Evolutionary conservation across 1,140 invertebrate genomes (phyloP).

Genomic region (Lordiphosa mommai): DNA sequence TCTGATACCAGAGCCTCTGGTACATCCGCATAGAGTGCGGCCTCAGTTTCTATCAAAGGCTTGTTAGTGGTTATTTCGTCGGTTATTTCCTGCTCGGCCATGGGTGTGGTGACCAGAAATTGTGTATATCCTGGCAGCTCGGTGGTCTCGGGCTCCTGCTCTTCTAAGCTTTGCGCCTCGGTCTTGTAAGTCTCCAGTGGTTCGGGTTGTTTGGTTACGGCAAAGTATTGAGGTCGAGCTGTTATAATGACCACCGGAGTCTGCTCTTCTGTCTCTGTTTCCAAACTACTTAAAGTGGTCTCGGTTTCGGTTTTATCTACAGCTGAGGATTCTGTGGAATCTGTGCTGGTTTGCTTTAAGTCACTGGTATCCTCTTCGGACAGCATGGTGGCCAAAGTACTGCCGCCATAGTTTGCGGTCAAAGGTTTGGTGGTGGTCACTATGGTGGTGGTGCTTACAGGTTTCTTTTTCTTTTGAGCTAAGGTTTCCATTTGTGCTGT

Average conservation of each 20-base stretch:
- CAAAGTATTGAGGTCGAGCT: conserved; percentile 59
- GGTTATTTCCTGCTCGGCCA: conserved; percentile 23
- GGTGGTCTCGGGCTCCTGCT: conserved; percentile 58
- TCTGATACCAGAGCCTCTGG: conserved; percentile 22
- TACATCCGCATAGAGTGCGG: conserved; percentile 41
- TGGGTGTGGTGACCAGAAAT: conserved; percentile 51
- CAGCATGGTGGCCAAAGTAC: conserved; percentile 62
- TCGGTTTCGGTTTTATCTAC: conserved; percentile 1
- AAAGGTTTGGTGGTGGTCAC: conserved; percentile 32
- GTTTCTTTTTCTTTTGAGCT: conserved; percentile 44
- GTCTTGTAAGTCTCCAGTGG: conserved; percentile 9
- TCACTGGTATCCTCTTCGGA: conserved; percentile 36
- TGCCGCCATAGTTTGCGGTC: conserved; percentile 50
- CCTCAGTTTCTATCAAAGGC: conserved; percentile 15
- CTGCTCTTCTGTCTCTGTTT: conserved; percentile 28
- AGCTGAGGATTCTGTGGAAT: conserved; percentile 22
- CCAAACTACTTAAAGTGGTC: conserved; percentile 52
- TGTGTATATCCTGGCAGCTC: conserved; percentile 48
- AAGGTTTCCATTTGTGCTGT: conserved; percentile 32
- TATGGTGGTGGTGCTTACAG: conserved; percentile 1
- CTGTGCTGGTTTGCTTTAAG: conserved; percentile 1
- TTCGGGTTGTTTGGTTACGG: conserved; percentile 21
- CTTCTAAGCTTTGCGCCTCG: neutral
- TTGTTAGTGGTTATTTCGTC: conserved; percentile 21
- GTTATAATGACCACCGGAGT: conserved; percentile 60